phyloP scores from a whole-genome alignment of 2,888 invertebrate species.

The Plagiodera versicolora region DNA sequence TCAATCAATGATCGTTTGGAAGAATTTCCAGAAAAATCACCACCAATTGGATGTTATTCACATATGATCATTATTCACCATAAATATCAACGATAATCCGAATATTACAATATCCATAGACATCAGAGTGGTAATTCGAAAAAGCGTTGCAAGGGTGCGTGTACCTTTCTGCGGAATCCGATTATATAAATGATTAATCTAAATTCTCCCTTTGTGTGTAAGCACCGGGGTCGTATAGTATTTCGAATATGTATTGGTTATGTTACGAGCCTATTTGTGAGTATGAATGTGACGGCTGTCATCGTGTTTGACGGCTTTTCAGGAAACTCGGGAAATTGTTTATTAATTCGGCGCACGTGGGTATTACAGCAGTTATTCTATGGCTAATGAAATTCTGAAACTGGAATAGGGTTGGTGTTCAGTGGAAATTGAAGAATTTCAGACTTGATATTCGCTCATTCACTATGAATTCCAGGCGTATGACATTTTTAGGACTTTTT shows the following conservation, averaged over 20 bases:
- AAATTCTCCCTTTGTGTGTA: slow-evolving; percentile 1
- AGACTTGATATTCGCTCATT: too few relatives aligned
- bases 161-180: neutral
- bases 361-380: neutral
- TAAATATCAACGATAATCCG: neutral
- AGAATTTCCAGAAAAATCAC: too few relatives aligned
- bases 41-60: too few relatives aligned
- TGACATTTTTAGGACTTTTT: too few relatives aligned
- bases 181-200: neutral
- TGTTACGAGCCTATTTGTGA: neutral
- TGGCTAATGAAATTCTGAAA: neutral
- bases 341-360: neutral
- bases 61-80: neutral
- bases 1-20: too few relatives aligned
- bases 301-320: neutral
- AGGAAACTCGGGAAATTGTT: neutral
- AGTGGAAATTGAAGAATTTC: too few relatives aligned
- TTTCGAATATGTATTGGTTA: neutral
- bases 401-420: neutral
- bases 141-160: neutral
- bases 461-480: too few relatives aligned
- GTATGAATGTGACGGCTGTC: neutral
- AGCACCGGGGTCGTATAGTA: neutral
- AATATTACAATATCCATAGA: neutral
- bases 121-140: neutral